These are phyloP conservation scores for Phyllotreta striolata DNA, from an alignment of 2,888 invertebrate genomes.

Conservation along the genomic window DNA sequence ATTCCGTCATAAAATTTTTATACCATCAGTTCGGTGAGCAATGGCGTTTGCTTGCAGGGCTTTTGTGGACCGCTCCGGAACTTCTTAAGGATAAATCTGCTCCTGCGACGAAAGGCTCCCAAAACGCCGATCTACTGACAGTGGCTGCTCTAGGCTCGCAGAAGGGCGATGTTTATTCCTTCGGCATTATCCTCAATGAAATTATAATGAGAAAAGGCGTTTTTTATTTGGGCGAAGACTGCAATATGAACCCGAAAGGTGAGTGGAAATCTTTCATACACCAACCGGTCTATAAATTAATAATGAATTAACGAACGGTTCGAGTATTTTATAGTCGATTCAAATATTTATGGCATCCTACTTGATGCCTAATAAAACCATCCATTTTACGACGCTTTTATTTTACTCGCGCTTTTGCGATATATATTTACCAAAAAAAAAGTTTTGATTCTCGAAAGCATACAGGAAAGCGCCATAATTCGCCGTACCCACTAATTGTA, in stretches of 20 bases:
- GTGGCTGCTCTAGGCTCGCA: constrained; percentile 75
- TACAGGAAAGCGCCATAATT: no score
- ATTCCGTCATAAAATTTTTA: background rate
- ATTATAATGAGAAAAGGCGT: constrained; percentile 88
- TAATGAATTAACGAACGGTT: no score
- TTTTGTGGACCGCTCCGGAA: constrained; percentile 94
- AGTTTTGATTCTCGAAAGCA: no score
- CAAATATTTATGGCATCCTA: no score
- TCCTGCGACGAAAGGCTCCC: constrained; percentile 73
- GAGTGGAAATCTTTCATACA: constrained; percentile 51
- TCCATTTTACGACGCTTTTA: no score
- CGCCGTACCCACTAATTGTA: no score
- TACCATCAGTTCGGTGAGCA: no score
- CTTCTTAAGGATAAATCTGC: constrained; percentile 72
- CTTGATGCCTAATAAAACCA: no score
- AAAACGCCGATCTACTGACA: constrained; percentile 75
- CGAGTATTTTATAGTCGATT: no score
- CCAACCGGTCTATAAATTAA: background rate
- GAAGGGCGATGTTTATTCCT: constrained; percentile 95
- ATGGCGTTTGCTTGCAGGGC: constrained; percentile 68
- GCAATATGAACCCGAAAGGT: constrained; percentile 73
- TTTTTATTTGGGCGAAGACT: constrained; percentile 77
- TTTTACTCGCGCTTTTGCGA: no score
- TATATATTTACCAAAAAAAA: no score
- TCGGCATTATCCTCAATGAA: constrained; percentile 93